phyloP scores from a whole-genome alignment of 1,140 invertebrate species.

The Diuraphis noxia region DNA sequence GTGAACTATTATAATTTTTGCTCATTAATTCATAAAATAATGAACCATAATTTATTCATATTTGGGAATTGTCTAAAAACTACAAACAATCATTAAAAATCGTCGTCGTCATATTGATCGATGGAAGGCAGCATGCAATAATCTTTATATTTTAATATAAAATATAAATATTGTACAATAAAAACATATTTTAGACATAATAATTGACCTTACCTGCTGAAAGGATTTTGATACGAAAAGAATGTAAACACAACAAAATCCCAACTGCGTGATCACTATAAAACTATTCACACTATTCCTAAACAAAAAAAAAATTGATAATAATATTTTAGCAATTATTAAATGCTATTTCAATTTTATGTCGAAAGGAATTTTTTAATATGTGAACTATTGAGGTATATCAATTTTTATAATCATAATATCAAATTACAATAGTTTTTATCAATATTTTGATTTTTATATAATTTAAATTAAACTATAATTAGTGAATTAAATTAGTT shows the following conservation, averaged over 20 bases:
- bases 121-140: no score
- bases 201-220: slow-evolving; percentile 55
- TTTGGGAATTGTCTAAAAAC: no score
- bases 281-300: slow-evolving; percentile 74
- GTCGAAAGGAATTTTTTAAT: background rate
- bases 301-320: slow-evolving; percentile 50
- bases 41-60: no score
- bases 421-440: no score
- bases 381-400: background rate
- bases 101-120: no score
- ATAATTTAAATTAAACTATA: background rate
- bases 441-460: no score
- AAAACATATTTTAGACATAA: slow-evolving; percentile 14
- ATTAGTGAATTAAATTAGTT: background rate
- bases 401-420: background rate
- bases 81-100: no score
- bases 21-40: no score
- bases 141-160: background rate
- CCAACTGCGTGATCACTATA: slow-evolving; percentile 89
- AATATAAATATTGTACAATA: background rate
- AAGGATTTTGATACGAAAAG: slow-evolving; percentile 77
- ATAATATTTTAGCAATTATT: background rate
- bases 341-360: background rate
- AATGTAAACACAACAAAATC: slow-evolving; percentile 97
- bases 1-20: no score